Percentiles rank a stretch among this genome's conserved stretches.
phyloP scores from a whole-genome alignment of 2,797 vertebrate species.

The Xenentodon cancila region DNA sequence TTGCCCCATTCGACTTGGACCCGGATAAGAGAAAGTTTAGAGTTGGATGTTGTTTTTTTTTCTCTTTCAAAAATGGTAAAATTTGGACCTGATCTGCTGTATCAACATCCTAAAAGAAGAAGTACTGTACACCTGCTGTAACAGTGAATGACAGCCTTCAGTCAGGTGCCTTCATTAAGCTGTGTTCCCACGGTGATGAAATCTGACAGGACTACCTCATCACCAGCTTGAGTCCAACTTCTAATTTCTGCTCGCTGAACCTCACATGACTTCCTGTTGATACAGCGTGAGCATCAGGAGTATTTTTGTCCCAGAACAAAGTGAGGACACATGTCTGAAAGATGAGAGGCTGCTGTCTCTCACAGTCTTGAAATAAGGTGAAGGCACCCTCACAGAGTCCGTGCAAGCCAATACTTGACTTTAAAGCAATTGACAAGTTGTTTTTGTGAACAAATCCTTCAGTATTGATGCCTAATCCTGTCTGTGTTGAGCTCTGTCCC shows the following conservation, averaged over 20 bases:
- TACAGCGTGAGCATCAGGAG: constrained; percentile 22
- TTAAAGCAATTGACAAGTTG: constrained; percentile 71
- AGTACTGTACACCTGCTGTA: constrained; percentile 12
- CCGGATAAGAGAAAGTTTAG: too few relatives aligned
- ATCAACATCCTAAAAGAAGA: background rate
- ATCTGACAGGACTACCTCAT: constrained; percentile 38
- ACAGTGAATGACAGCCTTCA: constrained; percentile 52
- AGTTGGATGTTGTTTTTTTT: too few relatives aligned
- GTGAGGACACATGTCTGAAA: constrained; percentile 48
- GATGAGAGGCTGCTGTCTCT: constrained; percentile 52
- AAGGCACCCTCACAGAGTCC: constrained; percentile 36
- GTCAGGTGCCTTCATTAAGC: constrained; percentile 29
- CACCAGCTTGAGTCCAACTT: constrained; percentile 50
- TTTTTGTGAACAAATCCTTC: constrained; percentile 69
- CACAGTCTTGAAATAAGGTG: constrained; percentile 55
- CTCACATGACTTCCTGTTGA: constrained; percentile 26
- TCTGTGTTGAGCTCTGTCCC: constrained; percentile 54
- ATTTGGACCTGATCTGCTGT: too few relatives aligned
- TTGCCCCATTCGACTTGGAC: too few relatives aligned
- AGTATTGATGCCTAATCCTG: constrained; percentile 63
- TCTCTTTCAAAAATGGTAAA: too few relatives aligned
- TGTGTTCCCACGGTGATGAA: constrained; percentile 11
- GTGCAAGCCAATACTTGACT: constrained; percentile 67
- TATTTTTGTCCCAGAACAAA: constrained; percentile 61
- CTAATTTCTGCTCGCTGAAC: constrained; percentile 30